These are phyloP conservation scores for Sebastes alutus DNA, from an alignment of 2,797 vertebrate genomes.

Conservation along the genomic window DNA sequence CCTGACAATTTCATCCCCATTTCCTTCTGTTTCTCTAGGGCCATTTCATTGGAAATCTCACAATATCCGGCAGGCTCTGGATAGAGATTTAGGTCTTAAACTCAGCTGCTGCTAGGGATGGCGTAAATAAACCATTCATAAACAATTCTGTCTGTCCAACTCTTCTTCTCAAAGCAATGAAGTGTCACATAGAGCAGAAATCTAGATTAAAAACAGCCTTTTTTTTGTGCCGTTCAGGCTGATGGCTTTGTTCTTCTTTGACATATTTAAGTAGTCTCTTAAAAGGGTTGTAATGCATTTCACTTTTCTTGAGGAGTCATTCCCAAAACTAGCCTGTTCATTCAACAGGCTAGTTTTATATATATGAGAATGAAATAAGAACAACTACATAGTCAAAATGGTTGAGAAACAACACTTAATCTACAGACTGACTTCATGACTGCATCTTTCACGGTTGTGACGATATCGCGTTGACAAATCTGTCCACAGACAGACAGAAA, in stretches of 20 bases:
- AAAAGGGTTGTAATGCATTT: neutral
- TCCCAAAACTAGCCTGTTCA: neutral
- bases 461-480: too few relatives aligned
- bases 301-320: neutral
- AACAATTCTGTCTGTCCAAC: constrained; percentile 36
- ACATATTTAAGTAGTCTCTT: neutral
- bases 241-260: neutral
- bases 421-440: too few relatives aligned
- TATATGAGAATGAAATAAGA: neutral
- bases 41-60: constrained; percentile 33
- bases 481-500: too few relatives aligned
- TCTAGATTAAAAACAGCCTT: neutral
- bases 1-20: neutral
- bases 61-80: constrained; percentile 39
- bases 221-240: neutral
- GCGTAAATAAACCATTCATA: constrained; percentile 21
- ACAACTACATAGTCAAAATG: neutral
- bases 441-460: too few relatives aligned
- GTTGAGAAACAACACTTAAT: neutral
- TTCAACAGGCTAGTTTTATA: neutral
- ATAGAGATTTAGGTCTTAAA: constrained; percentile 45
- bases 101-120: constrained; percentile 45
- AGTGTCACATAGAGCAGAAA: neutral
- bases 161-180: neutral
- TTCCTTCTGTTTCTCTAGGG: constrained; percentile 36